Evolutionary conservation across 2,888 invertebrate genomes (phyloP), one percentile per base, ranked within the genome.

Genomic region (Eulithis testata): DNA sequence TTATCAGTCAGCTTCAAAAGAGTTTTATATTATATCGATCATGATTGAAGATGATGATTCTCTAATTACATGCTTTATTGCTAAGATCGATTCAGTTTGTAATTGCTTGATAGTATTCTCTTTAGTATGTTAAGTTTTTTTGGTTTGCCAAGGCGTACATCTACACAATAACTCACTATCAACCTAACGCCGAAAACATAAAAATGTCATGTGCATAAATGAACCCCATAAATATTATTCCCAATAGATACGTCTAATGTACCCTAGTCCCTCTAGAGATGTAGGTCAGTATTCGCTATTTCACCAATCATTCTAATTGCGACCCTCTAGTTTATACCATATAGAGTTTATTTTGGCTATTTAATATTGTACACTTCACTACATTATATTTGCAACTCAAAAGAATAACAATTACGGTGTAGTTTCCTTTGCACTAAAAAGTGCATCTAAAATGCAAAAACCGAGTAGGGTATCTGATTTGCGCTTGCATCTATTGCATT

Each of bases 191-290:
- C 86, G 80, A 90, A 89, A 81, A 87, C 90, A 93, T 93, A 93
- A 93, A 93, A 91, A 83, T 85, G 93, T 93, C 93, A 90, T 83
- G 86, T 87, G 90, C 92, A 90, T 90, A 87, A 52, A 89, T 90
- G 90, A 91, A 92, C 85, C 86, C 90, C 77, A 91, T 91, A 91
- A 90, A 92, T 92, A 92, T 90, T 83, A 89, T 85, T 86, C 93
- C 92, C 93, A 80, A 75, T 78, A 80, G 89, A 88, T 82, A 77
- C 78, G 70, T 72, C 89, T 89, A 90, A 90, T 87, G 85, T 84
- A 83, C 82, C 81, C 84, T 82, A 86, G 86, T 84, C 83, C 83
- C 88, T 89, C 86, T 74, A 83, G 91, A 92, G 93, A 93, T 90
- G 85, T 93, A 90, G 93, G 93, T 93, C 91, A 93, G 82, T 83